Evolutionary conservation across 1,140 invertebrate species (phyloP).

Genomic region (Brachionus plicatilis): DNA sequence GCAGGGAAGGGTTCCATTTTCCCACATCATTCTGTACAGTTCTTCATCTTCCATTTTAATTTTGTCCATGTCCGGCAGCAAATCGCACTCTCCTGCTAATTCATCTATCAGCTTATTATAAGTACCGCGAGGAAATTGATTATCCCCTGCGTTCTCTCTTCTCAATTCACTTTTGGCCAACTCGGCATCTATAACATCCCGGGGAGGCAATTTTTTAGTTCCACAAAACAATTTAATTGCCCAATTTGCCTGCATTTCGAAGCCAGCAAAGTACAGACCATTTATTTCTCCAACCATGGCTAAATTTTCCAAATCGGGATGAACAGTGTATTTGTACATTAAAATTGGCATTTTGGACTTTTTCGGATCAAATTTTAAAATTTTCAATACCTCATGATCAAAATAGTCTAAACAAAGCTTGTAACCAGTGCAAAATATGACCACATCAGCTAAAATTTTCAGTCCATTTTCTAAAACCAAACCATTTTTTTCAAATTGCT

Average conservation of each 20-base stretch:
- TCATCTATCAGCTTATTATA: constrained; percentile 1
- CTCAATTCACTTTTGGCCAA: neutral
- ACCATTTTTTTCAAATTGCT: neutral
- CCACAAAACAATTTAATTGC: neutral
- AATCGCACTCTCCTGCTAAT: neutral
- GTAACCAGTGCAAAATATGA: constrained; percentile 30
- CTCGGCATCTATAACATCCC: neutral
- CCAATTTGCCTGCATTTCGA: constrained; percentile 15
- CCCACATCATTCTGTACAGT: neutral
- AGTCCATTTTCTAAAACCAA: neutral
- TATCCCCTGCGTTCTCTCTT: neutral
- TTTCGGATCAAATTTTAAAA: neutral
- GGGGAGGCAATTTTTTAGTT: neutral
- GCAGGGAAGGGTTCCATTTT: neutral
- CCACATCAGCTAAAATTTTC: neutral
- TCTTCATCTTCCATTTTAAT: neutral
- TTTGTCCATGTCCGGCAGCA: neutral
- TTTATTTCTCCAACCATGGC: neutral
- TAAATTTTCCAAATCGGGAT: neutral
- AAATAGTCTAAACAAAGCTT: neutral
- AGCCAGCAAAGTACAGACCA: neutral
- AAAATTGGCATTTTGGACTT: neutral
- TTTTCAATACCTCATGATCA: neutral
- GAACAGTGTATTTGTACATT: neutral
- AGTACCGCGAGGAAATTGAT: neutral